Base-by-base conservation (phyloP, 2,797 vertebrate genomes). In the Coranthus polyacanthus region DNA sequence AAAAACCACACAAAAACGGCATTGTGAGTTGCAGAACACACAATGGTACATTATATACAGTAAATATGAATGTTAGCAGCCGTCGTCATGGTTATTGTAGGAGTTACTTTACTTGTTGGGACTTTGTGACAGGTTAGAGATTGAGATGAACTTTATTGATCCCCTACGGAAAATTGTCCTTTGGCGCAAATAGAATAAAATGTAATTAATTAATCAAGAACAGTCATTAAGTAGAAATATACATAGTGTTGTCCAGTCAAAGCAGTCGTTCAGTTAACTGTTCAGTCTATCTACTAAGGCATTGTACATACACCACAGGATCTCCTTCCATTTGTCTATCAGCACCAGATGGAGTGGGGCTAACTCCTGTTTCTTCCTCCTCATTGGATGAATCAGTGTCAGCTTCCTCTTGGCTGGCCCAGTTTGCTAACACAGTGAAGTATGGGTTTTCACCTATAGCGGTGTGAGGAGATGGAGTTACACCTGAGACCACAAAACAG, bases 301-400 rank as follows among this genome's bases (percentile, higher is more conserved):
- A 7, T 29, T 29, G 26, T 29, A 29, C 5, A 22, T 13, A 38
- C 12, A 38, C 22, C 2, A 21, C 6, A 21, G 47, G 44, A 34
- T 69, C 51, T 61, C 15, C 50, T 56, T 24, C 62, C 41, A 22
- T 39, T 38, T 54, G 52, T 47, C 16, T 66, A 4, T 54, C 13
- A 1, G 21, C 38, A 18, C n/a, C 42, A 52, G 71, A 15, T 21
- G 49, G 24, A 52, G 50, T 2, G 0, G 32, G 3, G 9, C 12
- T 41, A 34, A 7, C 43, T 34, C 45, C 69, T 22, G 51, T 15
- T 12, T 77, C 70, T 8, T 91, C 87, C 15, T 89, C 89, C 46
- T 92, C 91, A 79, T 82, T 84, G 44, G 90, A 92, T 0, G 90
- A 92, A 4, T 89, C 92, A 0, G 79, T 62, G 4, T 88, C 89